Conservation (phyloP, 2,888 invertebrate species). For the Allygus modestus region DNA sequence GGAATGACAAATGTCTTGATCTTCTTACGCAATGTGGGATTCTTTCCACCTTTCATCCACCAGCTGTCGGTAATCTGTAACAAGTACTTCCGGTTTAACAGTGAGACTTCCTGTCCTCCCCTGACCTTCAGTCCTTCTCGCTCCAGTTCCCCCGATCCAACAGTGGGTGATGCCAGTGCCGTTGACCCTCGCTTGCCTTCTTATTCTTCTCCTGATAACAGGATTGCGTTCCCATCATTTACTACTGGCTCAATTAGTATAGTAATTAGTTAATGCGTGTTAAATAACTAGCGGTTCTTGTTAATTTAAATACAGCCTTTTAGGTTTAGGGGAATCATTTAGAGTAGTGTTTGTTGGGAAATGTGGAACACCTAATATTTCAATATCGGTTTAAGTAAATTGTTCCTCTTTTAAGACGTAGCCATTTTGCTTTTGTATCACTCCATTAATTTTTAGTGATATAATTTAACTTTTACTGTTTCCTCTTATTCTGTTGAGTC, state of each 20-base stretch:
- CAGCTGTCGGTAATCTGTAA: not conserved
- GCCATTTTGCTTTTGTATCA: too few relatives aligned
- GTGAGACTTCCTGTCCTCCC: not conserved
- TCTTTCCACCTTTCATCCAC: not conserved
- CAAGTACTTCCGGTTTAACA: slow-evolving; percentile 15
- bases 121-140: slow-evolving; percentile 24
- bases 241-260: not conserved
- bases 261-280: not conserved
- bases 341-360: too few relatives aligned
- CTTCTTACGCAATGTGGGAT: too few relatives aligned
- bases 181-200: slow-evolving; percentile 4
- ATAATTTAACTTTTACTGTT: too few relatives aligned
- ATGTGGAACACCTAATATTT: too few relatives aligned
- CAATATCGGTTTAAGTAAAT: too few relatives aligned
- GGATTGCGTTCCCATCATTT: slow-evolving; percentile 12
- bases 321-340: too few relatives aligned
- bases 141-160: not conserved
- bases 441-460: too few relatives aligned
- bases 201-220: slow-evolving; percentile 4
- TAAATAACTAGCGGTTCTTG: not conserved
- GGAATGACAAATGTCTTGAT: too few relatives aligned
- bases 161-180: not conserved
- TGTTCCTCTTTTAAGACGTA: too few relatives aligned
- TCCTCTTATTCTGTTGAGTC: too few relatives aligned
- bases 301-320: not conserved